Percentiles rank a stretch among this genome's conserved stretches.
These are phyloP conservation scores for Epinephelus awoara DNA, from an alignment of 2,797 vertebrate genomes.

Conservation along the genomic window DNA sequence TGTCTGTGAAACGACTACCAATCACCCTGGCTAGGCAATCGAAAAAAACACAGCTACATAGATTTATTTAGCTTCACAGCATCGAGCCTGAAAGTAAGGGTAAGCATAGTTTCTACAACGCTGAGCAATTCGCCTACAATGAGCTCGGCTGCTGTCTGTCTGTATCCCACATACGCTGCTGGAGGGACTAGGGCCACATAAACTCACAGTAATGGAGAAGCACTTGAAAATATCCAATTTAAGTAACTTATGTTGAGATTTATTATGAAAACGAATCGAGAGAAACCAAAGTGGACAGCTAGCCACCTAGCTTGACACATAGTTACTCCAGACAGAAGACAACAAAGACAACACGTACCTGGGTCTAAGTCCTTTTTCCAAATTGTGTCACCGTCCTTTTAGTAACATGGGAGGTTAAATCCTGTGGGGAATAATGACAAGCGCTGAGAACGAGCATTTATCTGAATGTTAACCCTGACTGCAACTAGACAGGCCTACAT, in stretches of 20 bases:
- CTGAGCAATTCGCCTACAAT: conserved; percentile 55
- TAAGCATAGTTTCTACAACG: conserved; percentile 64
- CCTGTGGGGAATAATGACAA: conserved; percentile 47
- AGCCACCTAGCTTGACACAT: conserved; percentile 62
- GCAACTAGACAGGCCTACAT: conserved; percentile 58
- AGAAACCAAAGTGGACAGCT: conserved; percentile 46
- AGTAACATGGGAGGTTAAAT: conserved; percentile 61
- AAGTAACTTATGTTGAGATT: neutral
- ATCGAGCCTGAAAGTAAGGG: conserved; percentile 45
- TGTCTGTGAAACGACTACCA: conserved; percentile 34
- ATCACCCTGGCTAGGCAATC: conserved; percentile 4
- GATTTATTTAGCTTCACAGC: conserved; percentile 30
- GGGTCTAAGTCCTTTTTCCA: conserved; percentile 68
- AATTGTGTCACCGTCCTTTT: conserved; percentile 70
- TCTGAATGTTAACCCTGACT: conserved; percentile 14
- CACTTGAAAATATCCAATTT: neutral
- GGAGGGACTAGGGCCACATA: conserved; percentile 45
- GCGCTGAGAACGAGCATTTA: conserved; percentile 25
- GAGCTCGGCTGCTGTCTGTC: conserved; percentile 46
- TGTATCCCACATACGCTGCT: conserved; percentile 44
- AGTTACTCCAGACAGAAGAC: conserved; percentile 69
- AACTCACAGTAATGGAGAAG: conserved; percentile 23
- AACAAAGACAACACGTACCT: conserved; percentile 84
- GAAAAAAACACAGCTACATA: conserved; percentile 34
- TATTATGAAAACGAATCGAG: neutral